Percentiles rank a stretch among this genome's conserved stretches.
These are phyloP conservation scores for Sericinus montela DNA, from an alignment of 2,888 invertebrate genomes.

Conservation along the genomic window DNA sequence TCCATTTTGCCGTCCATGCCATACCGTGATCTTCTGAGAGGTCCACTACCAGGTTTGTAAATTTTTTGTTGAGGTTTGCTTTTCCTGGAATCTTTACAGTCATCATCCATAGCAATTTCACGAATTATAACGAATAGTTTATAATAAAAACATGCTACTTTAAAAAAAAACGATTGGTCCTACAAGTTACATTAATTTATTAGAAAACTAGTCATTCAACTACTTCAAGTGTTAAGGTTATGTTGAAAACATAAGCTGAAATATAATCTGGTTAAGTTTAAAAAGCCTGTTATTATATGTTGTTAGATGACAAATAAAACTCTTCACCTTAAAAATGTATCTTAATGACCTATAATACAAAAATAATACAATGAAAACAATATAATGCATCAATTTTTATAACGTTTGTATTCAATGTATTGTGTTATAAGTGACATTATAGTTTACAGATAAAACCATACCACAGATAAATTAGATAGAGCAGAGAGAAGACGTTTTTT, in stretches of 20 bases:
- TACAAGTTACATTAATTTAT: slow-evolving; percentile 21
- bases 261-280: slow-evolving; percentile 23
- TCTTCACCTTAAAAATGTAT: slow-evolving; percentile 22
- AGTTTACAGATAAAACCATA: too few species aligned
- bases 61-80: slow-evolving; percentile 85
- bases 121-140: slow-evolving; percentile 40
- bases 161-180: slow-evolving; percentile 23
- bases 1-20: slow-evolving; percentile 80
- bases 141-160: slow-evolving; percentile 40
- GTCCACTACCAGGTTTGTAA: slow-evolving; percentile 88
- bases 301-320: slow-evolving; percentile 20
- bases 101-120: slow-evolving; percentile 75
- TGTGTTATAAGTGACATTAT: too few species aligned
- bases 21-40: slow-evolving; percentile 83
- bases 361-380: slow-evolving; percentile 29
- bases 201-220: slow-evolving; percentile 23
- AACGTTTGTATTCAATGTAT: slow-evolving; percentile 29
- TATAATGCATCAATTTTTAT: slow-evolving; percentile 31
- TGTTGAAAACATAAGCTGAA: slow-evolving; percentile 42
- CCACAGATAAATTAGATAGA: too few species aligned
- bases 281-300: slow-evolving; percentile 23
- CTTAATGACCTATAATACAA: slow-evolving; percentile 21
- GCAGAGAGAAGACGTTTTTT: too few species aligned
- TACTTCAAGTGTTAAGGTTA: slow-evolving; percentile 50
- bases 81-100: slow-evolving; percentile 77